Conservation (phyloP, 2,888 invertebrate genomes). For the Eristalinus sepulchralis region DNA sequence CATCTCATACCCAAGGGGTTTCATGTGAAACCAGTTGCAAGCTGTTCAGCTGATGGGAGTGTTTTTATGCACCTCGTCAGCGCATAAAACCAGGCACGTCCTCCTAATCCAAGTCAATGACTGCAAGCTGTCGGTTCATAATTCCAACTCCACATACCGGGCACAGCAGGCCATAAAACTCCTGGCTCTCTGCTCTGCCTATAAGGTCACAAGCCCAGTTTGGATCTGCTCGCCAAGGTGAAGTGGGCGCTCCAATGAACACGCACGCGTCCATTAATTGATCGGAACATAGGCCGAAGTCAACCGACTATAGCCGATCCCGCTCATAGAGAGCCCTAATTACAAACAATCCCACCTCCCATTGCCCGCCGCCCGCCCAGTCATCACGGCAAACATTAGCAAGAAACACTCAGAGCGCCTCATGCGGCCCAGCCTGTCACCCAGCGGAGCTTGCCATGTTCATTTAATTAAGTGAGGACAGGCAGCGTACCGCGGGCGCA, state of each 20-base stretch:
- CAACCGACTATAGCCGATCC: constrained; percentile 18
- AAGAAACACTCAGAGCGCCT: constrained; percentile 7
- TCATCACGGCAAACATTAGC: not conserved
- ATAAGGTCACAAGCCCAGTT: not conserved
- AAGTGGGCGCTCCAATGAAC: not conserved
- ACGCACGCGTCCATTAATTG: constrained; percentile 36
- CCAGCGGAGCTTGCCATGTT: constrained; percentile 55
- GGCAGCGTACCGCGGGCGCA: constrained; percentile 35
- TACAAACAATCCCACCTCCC: constrained; percentile 12
- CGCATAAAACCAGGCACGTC: no score
- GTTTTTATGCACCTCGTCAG: no score
- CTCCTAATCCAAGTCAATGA: not conserved
- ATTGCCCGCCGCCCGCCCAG: not conserved
- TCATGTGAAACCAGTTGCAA: no score
- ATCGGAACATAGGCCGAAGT: constrained; percentile 46
- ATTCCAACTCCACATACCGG: not conserved
- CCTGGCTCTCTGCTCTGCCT: not conserved
- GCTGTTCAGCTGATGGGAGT: no score
- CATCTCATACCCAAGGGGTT: no score
- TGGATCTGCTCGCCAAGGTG: not conserved
- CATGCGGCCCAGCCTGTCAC: constrained; percentile 40
- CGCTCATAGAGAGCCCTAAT: constrained; percentile 56
- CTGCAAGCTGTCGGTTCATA: not conserved
- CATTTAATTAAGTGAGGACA: constrained; percentile 70
- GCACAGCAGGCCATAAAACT: not conserved